Conservation (phyloP, 1,140 invertebrate species). For the Telenomus remus region DNA sequence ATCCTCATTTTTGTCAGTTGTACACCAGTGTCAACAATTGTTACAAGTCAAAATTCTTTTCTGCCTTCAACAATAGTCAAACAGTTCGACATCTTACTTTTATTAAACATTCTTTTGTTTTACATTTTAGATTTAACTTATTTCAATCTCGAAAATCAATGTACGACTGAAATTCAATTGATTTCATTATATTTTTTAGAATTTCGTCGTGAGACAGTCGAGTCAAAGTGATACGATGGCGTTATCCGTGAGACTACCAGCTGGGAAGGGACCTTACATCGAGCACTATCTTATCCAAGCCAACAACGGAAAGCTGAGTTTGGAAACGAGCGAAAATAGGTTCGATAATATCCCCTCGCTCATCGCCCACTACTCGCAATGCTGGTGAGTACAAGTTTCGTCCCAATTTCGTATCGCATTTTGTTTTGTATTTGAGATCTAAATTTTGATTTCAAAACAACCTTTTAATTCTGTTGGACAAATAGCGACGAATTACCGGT, state of each 20-base stretch:
- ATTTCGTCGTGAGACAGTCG: conserved; percentile 95
- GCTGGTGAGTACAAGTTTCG: conserved; percentile 86
- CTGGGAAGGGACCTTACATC: conserved; percentile 90
- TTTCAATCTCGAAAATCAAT: no score
- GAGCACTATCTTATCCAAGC: conserved; percentile 97
- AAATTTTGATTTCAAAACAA: background rate
- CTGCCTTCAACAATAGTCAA: no score
- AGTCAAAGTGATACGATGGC: conserved; percentile 95
- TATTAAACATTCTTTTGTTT: no score
- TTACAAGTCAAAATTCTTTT: no score
- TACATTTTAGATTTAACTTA: no score
- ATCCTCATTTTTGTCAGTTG: no score
- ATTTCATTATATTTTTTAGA: conserved; percentile 76
- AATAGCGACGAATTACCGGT: conserved; percentile 94
- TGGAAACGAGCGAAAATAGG: conserved; percentile 94
- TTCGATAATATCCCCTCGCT: conserved; percentile 93
- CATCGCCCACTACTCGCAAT: conserved; percentile 94
- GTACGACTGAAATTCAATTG: background rate
- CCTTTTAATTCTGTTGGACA: background rate
- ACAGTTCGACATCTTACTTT: no score
- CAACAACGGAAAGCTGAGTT: conserved; percentile 84
- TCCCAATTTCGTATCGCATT: no score
- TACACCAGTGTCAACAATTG: no score
- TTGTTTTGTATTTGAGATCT: background rate
- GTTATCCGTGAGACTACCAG: conserved; percentile 91